Base-by-base conservation (phyloP, 1,140 invertebrate genomes). In the Euglossa dilemma region DNA sequence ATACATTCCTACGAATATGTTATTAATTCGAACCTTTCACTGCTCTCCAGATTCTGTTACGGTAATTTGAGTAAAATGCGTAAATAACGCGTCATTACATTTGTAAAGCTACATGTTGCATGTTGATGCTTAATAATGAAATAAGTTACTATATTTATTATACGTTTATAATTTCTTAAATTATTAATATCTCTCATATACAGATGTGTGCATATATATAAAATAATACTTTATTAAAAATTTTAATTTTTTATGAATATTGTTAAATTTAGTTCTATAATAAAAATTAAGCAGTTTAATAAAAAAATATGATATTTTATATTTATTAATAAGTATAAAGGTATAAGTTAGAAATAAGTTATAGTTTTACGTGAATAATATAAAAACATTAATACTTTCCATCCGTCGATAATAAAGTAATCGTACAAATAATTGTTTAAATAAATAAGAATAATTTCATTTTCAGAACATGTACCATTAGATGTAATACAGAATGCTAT, bases 401-500 rank as follows among this genome's bases (percentile, higher is more conserved):
- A 72, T 54, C 54, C 1, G 54, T 45, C 71, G 54, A 56, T 77
- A 77, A 66, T 16, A 54, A 45, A 45, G 25, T 54, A 36, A 52
- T 66, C 1, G 47, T 36, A 36, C 36, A 36, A 36, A 4, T 36
- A 36, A 36, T 36, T 36, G 36, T 20, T 2, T 50, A 61, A 50
- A 36, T 71, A 23, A 59, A 50, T 52, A 36, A 20, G 25, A 70
- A 61, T 76, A 36, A 47, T 50, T 76, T 25, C 36, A 36, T 43
- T 85, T 85, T 71, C 57, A 94, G 93, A 84, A 76, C 90, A 92
- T 83, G 63, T 43, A 20, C 47, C 86, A 11, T 23, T 93, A 69
- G 94, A 94, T 25, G 74, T 88, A 0, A 72, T 94, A 28, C 93
- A 94, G 75, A 88, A 94, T 43, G 94, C 94, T 7, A 94, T 96